Base-by-base conservation (phyloP, 2,797 vertebrate species). In the Astyanax mexicanus region DNA sequence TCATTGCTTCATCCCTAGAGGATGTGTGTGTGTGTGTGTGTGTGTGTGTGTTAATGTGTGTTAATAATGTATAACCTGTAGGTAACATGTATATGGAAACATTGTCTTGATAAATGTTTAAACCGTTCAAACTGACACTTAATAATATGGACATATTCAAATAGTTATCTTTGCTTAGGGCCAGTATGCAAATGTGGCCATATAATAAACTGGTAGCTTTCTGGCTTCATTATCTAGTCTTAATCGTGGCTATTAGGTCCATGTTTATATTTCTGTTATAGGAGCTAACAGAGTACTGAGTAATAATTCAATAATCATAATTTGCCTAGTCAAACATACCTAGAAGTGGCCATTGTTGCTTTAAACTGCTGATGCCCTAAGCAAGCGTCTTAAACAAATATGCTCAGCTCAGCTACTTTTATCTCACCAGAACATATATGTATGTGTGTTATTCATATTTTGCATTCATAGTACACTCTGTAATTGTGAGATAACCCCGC, bases 111-210 rank as follows among this genome's bases (percentile, higher is more conserved):
- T n/a, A n/a, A n/a, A n/a, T n/a, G n/a, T n/a, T n/a, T n/a, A n/a
- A n/a, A n/a, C n/a, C n/a, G 51, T 72, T 72, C 78, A 21, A 72
- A 21, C n/a, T 10, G n/a, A 27, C 44, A 42, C n/a, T 15, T 13
- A n/a, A n/a, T n/a, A n/a, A n/a, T n/a, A 64, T 64, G 35, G 73
- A 47, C 51, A 29, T 68, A 65, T 68, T 51, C 49, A 83, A 72
- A 78, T 51, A 13, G 0, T 32, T 8, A 15, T 10, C 15, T 10
- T 27, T 47, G n/a, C 13, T 32, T 10, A 7, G 7, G 25, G 6
- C 23, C 45, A 69, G 44, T 32, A 21, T 52, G 38, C 49, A 64
- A 72, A 83, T 47, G 68, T 45, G 23, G 6, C 40, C 1, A n/a
- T 51, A 35, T 23, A 13, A 23, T 38, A 38, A n/a, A 27, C 27